phyloP scores from a whole-genome alignment of 2,113 vertebrate species.

The Pterocles burchelli region DNA sequence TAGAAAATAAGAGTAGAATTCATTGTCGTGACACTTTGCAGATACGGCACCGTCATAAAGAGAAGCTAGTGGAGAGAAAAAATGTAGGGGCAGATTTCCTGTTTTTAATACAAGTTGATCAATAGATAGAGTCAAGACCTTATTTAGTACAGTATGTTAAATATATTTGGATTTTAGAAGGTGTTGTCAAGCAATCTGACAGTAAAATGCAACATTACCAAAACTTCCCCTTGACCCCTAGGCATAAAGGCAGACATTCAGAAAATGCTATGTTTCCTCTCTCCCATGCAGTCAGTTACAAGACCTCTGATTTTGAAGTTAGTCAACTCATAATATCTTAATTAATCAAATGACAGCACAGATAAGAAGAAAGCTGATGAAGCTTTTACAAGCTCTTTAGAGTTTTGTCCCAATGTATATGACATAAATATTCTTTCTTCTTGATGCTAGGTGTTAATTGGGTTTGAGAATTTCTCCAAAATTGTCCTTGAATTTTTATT shows the following conservation, averaged over 20 bases:
- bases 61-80: neutral
- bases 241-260: neutral
- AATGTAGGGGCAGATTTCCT: neutral
- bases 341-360: neutral
- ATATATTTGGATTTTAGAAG: neutral
- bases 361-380: neutral
- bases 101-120: neutral
- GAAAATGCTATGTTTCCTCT: neutral
- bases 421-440: neutral
- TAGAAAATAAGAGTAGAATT: neutral
- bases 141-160: neutral
- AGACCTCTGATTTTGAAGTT: neutral
- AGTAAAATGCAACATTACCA: neutral
- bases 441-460: neutral
- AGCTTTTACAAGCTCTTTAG: neutral
- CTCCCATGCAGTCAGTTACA: neutral
- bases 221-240: neutral
- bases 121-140: neutral
- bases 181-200: neutral
- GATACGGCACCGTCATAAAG: neutral
- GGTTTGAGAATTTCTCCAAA: neutral
- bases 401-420: conserved; percentile 45
- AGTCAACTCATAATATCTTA: neutral
- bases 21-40: neutral
- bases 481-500: neutral